Evolutionary conservation across 2,888 invertebrate genomes (phyloP).

Genomic region (Trichopoda pennipes): DNA sequence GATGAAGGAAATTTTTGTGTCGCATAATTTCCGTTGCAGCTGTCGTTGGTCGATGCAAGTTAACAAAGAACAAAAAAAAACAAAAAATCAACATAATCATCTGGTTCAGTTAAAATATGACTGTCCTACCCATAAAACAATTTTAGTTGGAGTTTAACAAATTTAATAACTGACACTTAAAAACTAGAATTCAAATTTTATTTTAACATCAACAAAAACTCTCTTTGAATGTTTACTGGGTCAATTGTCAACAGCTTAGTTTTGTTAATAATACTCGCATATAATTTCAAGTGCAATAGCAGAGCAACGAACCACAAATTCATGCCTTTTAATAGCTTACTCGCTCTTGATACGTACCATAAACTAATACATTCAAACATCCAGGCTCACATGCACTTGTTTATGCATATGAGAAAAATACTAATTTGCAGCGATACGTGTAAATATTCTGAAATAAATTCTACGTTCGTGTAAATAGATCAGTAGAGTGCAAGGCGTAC

Average conservation of each 20-base stretch:
- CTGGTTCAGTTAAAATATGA: conserved; percentile 3
- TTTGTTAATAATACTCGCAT: conserved; percentile 11
- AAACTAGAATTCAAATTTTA: neutral
- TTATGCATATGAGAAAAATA: conserved; percentile 17
- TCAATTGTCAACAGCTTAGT: neutral
- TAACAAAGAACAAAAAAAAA: conserved; percentile 13
- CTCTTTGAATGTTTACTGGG: neutral
- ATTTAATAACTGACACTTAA: neutral
- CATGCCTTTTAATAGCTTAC: conserved; percentile 56
- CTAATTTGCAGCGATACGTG: conserved; percentile 28
- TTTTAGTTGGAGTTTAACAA: neutral
- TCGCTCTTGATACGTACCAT: conserved; percentile 41
- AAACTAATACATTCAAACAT: conserved; percentile 28
- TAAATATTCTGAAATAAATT: conserved; percentile 57
- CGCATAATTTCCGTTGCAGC: conserved; percentile 66
- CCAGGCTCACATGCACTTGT: neutral
- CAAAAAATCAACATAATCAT: conserved; percentile 24
- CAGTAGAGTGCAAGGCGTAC: conserved; percentile 56
- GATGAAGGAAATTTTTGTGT: conserved; percentile 64
- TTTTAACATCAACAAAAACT: neutral
- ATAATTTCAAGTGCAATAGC: conserved; percentile 66
- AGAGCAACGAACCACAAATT: conserved; percentile 66
- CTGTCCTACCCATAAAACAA: conserved; percentile 17
- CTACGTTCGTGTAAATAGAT: conserved; percentile 66
- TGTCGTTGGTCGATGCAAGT: conserved; percentile 40